Conservation (phyloP, 2,113 vertebrate species). For the Upupa epops region DNA sequence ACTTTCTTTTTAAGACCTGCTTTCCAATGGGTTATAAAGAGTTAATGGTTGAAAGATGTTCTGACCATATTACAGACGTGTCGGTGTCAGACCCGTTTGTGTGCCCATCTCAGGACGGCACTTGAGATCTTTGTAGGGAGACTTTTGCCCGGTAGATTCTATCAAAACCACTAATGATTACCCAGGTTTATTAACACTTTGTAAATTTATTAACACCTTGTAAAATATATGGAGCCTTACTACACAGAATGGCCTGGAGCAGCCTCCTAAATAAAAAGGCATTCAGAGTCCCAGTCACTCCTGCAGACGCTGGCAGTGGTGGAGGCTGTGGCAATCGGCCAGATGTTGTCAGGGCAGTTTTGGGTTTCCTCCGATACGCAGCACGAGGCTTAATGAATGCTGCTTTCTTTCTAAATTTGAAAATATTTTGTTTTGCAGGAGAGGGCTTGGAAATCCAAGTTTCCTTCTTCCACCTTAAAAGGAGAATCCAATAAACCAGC, state of each 20-base stretch:
- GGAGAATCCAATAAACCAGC: background rate
- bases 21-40: background rate
- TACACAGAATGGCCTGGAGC: background rate
- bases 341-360: constrained; percentile 40
- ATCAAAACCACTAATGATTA: constrained; percentile 35
- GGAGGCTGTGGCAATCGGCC: background rate
- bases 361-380: background rate
- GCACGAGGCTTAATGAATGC: background rate
- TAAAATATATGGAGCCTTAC: constrained; percentile 45
- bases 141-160: background rate
- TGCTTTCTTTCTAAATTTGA: background rate
- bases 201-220: constrained; percentile 65
- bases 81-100: background rate
- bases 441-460: background rate
- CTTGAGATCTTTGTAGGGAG: background rate
- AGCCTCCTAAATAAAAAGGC: background rate
- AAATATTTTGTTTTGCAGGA: background rate
- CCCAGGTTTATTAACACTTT: constrained; percentile 23
- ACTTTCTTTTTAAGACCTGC: background rate
- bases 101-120: background rate
- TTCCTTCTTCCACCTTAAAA: background rate
- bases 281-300: background rate
- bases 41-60: background rate
- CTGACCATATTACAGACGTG: background rate
- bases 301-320: background rate